Evolutionary conservation across 2,888 invertebrate genomes (phyloP), one percentile per base, ranked within the genome.

Genomic region (Calliopum simillimum): DNA sequence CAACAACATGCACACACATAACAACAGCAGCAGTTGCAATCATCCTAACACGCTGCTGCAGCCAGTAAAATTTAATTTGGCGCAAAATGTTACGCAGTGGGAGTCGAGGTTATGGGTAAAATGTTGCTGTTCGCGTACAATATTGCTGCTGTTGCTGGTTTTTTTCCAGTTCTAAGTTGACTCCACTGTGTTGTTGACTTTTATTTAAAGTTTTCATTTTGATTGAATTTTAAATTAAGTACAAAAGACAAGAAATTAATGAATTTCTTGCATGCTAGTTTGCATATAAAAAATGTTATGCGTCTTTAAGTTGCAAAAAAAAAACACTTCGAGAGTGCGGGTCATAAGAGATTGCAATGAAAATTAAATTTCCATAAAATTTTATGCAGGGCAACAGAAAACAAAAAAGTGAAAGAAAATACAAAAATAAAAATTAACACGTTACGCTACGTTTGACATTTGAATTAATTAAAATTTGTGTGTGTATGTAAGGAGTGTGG

Each of bases 1-100:
- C 46, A 67, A 49, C 58, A 69, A 58, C 64, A 69, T 33, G n/a
- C 49, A 58, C 64, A 69, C 43, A 53, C 59, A 65, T 68, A 68
- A 58, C 61, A 64, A 68, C 47, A 55, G 56, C 49, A 65, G 19
- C 59, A 65, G 59, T 62, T 68, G 69, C 73, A 71, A 70, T 73
- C 71, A 73, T 64, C 68, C 66, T 70, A 62, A 56, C 71, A 70
- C 62, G 16, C 64, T 21, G 51, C 47, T 21, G 61, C 33, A 49
- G 71, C 71, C 71, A 76, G 71, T 79, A 76, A 77, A 78, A 77
- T 79, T 79, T 76, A 79, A 79, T 79, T 79, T 79, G 76, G 76
- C 78, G 74, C 75, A 69, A 77, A 74, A 72, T 77, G 73, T 71
- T 74, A 44, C 25, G 21, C 46, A 16, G 49, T 13, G 58, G 33